Evolutionary conservation across 2,888 invertebrate genomes (phyloP), one percentile per base, ranked within the genome.

Genomic region (Drosophila mimetica): DNA sequence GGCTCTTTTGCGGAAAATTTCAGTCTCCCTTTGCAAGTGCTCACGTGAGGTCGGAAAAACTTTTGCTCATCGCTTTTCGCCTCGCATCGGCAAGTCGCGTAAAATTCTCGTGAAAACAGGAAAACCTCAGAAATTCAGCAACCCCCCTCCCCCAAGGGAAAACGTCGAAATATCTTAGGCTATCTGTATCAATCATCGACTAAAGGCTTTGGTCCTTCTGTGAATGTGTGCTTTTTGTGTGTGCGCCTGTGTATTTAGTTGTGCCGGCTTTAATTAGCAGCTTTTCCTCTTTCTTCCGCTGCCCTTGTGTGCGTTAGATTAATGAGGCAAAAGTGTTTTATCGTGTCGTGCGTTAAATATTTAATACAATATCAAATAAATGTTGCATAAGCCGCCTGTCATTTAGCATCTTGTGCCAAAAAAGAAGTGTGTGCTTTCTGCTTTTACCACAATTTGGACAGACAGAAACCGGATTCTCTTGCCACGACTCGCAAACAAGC

Each of bases 251-350:
- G 25, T 39, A 18, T 44, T 44, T 44, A 4, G 44, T 71, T 60
- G 48, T 63, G 53, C 70, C 65, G 63, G 82, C 82, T 81, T 79
- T 70, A 61, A 78, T 79, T 79, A 79, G 70, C 60, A 77, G 77
- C 75, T 39, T 53, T 46, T 41, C 44, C 36, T 51, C 48, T 25
- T 25, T 57, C 30, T 28, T 18, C 44, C 37, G 42, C 37, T 47
- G 18, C 22, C 9, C 46, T 25, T 61, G 54, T 65, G 52, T 73
- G 70, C 60, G 36, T 61, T 41, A 75, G 88, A 77, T 80, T 86
- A 84, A 84, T 84, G 86, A 86, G 88, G 76, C 78, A 75, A 80
- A 84, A 88, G 86, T 84, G 81, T 88, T 84, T 83, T 82, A 87
- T 84, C 84, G 82, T 82, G 82, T 85, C 82, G 75, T 85, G 79